Conservation (phyloP, 2,797 vertebrate genomes). For the Oryzias dopingdopingensis region DNA sequence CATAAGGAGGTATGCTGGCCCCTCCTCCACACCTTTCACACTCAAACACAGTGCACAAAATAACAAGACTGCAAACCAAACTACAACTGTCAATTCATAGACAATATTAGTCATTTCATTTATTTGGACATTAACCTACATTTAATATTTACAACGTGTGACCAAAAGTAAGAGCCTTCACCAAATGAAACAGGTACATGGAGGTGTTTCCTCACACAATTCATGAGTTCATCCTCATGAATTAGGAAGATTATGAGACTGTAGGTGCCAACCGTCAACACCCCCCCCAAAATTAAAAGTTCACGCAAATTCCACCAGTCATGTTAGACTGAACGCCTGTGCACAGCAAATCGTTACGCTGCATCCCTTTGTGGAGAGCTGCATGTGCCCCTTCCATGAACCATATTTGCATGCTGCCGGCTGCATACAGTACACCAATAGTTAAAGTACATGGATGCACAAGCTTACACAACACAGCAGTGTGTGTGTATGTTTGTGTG, state of each 20-base stretch:
- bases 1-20: constrained; percentile 57
- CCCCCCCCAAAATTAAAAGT: constrained; percentile 31
- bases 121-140: not conserved
- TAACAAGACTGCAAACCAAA: constrained; percentile 29
- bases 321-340: constrained; percentile 28
- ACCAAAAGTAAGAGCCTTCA: constrained; percentile 5
- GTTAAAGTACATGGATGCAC: constrained; percentile 39
- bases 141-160: constrained; percentile 10
- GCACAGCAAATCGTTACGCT: constrained; percentile 20
- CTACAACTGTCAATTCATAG: constrained; percentile 19
- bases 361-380: constrained; percentile 29
- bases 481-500: constrained; percentile 18
- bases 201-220: not conserved
- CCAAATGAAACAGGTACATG: not conserved
- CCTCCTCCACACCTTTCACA: constrained; percentile 57
- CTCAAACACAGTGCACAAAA: constrained; percentile 27
- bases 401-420: constrained; percentile 50
- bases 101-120: constrained; percentile 3
- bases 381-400: constrained; percentile 47
- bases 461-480: constrained; percentile 23
- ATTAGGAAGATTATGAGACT: constrained; percentile 11
- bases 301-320: constrained; percentile 19
- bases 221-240: not conserved
- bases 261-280: constrained; percentile 1
- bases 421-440: constrained; percentile 36